A percentile compares a stretch with the other conserved stretches of the same genome.
These are phyloP conservation scores for Bambusicola thoracicus DNA, from an alignment of 2,113 vertebrate genomes.

Conservation along the genomic window DNA sequence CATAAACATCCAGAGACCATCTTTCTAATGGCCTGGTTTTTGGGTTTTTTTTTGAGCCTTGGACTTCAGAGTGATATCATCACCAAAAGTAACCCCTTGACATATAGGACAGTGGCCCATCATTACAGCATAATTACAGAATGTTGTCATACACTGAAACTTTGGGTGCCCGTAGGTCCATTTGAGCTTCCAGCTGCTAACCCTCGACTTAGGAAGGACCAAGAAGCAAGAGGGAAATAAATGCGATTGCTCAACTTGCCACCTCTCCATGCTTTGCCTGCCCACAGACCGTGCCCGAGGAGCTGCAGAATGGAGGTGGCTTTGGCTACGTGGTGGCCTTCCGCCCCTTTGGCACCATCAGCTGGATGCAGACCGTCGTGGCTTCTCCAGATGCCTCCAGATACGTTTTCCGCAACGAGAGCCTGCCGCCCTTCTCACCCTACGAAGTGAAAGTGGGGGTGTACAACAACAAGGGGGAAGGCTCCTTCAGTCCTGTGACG, in stretches of 20 bases:
- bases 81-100: not conserved
- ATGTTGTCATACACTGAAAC: not conserved
- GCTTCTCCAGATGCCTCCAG: slow-evolving; percentile 88
- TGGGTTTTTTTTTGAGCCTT: not conserved
- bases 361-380: slow-evolving; percentile 97
- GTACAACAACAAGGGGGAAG: slow-evolving; percentile 97
- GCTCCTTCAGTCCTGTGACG: slow-evolving; percentile 88
- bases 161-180: not conserved
- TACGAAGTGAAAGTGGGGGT: slow-evolving; percentile 96
- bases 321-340: slow-evolving; percentile 98
- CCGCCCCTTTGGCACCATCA: slow-evolving; percentile 85
- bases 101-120: rapidly evolving
- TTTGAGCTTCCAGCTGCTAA: not conserved
- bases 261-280: not conserved
- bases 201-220: not conserved
- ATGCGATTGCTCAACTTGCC: rapidly evolving
- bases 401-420: slow-evolving; percentile 97
- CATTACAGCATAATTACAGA: not conserved
- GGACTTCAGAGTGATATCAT: not conserved
- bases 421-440: slow-evolving; percentile 92
- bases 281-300: slow-evolving; percentile 92
- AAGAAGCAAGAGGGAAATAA: not conserved
- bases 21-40: not conserved
- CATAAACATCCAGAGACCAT: not conserved
- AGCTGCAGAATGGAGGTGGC: slow-evolving; percentile 94